Percentiles rank a stretch among this genome's conserved stretches.
Conservation (phyloP, 35 echinoderm and acorn worm species). For the Antedon bifida region DNA sequence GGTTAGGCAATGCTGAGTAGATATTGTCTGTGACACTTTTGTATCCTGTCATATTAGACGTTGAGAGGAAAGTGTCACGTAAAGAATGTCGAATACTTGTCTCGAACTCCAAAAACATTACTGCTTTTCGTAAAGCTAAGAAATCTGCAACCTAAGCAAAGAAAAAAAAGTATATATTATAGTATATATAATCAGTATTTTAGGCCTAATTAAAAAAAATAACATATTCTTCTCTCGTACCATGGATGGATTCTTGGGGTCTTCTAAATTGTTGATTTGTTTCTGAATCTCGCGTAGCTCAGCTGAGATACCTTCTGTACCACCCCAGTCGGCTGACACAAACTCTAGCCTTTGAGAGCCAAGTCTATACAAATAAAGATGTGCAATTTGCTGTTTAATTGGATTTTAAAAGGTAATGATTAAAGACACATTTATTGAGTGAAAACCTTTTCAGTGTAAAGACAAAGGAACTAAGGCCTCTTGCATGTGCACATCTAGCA, state of each 20-base stretch:
- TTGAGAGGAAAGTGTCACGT: conserved; percentile 74
- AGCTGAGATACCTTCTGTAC: conserved; percentile 78
- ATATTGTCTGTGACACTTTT: conserved; percentile 63
- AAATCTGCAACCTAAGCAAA: conserved; percentile 65
- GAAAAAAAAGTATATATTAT: not conserved
- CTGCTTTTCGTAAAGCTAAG: conserved; percentile 56
- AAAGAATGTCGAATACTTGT: conserved; percentile 63
- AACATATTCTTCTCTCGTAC: not conserved
- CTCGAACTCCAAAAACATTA: conserved; percentile 89
- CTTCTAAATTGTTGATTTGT: conserved; percentile 88
- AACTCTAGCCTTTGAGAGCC: conserved; percentile 55
- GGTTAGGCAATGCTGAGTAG: conserved; percentile 27
- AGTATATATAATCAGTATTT: not conserved
- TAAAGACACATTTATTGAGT: not conserved
- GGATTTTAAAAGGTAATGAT: not conserved
- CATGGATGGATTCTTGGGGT: conserved; percentile 53
- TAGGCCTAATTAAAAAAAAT: not conserved
- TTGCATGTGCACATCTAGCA: too few relatives aligned
- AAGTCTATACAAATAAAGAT: conserved; percentile 36
- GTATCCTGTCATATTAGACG: conserved; percentile 40
- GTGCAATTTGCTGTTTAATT: not conserved
- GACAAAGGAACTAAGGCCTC: not conserved
- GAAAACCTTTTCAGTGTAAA: not conserved
- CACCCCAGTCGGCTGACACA: conserved; percentile 93
- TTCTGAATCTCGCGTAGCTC: conserved; percentile 93